A percentile compares a stretch with the other conserved stretches of the same genome.
These are phyloP conservation scores for Pipistrellus pygmaeus DNA, from an alignment of 2,797 vertebrate species.

Conservation along the genomic window DNA sequence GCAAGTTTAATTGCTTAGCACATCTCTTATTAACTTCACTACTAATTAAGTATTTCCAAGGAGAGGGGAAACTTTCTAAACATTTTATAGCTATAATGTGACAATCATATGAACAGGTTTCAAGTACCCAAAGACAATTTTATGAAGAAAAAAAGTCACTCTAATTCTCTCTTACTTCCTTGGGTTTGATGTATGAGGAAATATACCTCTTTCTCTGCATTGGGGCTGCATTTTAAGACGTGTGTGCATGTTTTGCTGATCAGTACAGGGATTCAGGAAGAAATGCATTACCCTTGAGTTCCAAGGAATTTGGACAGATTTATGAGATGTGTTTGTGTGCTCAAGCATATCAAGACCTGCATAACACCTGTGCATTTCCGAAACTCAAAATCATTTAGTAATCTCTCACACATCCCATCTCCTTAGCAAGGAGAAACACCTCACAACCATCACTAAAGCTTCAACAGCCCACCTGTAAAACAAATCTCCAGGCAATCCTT, in stretches of 20 bases:
- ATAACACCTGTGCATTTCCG: constrained; percentile 65
- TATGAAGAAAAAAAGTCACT: background rate
- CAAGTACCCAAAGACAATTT: constrained; percentile 46
- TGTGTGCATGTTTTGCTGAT: constrained; percentile 51
- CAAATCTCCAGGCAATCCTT: constrained; percentile 78
- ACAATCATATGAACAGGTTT: constrained; percentile 56
- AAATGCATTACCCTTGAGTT: constrained; percentile 81
- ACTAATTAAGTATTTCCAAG: constrained; percentile 68
- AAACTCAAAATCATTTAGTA: constrained; percentile 81
- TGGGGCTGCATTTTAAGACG: constrained; percentile 26
- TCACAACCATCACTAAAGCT: constrained; percentile 66
- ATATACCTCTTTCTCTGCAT: constrained; percentile 61
- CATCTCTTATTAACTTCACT: constrained; percentile 57
- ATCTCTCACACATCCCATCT: constrained; percentile 78
- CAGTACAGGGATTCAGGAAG: constrained; percentile 69
- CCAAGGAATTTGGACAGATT: constrained; percentile 78
- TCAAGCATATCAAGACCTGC: constrained; percentile 76
- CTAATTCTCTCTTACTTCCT: constrained; percentile 50
- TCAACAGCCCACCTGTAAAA: constrained; percentile 80
- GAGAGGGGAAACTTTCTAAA: constrained; percentile 58
- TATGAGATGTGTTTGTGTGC: constrained; percentile 77
- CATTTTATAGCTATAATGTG: constrained; percentile 28
- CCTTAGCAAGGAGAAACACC: constrained; percentile 81
- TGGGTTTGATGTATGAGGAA: constrained; percentile 6
- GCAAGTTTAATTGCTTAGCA: constrained; percentile 44